Evolutionary conservation across 1,140 invertebrate genomes (phyloP), one percentile per base, ranked within the genome.

Genomic region (Rhagoletis pomonella): DNA sequence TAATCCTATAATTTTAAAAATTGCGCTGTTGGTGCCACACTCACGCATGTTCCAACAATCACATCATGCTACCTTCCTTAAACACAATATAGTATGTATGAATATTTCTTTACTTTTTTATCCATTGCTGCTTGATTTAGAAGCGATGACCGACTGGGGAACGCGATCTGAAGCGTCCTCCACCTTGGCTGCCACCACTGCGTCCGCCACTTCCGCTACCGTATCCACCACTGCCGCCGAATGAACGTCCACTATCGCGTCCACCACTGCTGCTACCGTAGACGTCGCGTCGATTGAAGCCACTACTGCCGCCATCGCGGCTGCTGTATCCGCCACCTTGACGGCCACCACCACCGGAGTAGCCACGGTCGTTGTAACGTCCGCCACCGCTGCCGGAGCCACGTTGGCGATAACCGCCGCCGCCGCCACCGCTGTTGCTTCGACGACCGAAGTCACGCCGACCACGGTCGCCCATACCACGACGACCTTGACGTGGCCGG

Each of bases 401-500:
- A 17, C 93, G 89, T 87, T 89, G 84, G 58, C 87, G 84, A 59
- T 85, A 85, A 10, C 87, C 84, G 87, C 94, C 94, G 86, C 94
- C 93, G 64, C 88, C 87, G 59, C 90, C 90, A 62, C 94, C 94
- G 86, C 94, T 89, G 65, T 89, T 89, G 87, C 94, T 94, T 86
- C 94, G 94, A 85, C 93, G 93, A 87, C 95, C 93, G 88, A 94
- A 94, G 88, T 93, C 91, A 88, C 94, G 93, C 86, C 95, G 94
- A 50, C 95, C 94, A 60, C 91, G 90, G 50, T 94, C 94, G 77
- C 95, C 94, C 87, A 94, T 93, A 87, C 94, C 93, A 85, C 94
- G 93, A 88, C 94, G 91, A 77, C 94, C 94, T 87, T 92, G 88
- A 12, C 95, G 94, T 86, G 95, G 94, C 87, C 96, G 95, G 87